A percentile compares a stretch with the other conserved stretches of the same genome.
These are phyloP conservation scores for Cybosia mesomella DNA, from an alignment of 2,888 invertebrate species.

Conservation along the genomic window DNA sequence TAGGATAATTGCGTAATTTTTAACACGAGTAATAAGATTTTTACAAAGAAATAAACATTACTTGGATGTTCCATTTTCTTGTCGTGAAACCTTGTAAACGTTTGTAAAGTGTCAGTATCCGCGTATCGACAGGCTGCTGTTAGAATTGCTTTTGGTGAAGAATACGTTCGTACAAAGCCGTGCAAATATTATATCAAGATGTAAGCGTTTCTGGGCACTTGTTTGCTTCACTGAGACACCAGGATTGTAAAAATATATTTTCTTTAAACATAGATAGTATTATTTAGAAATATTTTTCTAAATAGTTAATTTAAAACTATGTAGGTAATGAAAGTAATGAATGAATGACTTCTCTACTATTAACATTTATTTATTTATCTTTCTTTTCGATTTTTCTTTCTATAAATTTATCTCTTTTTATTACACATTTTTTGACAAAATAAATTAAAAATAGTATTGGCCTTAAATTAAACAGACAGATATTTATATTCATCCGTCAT, in stretches of 20 bases:
- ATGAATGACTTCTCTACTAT: too few species aligned
- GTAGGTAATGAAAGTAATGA: too few species aligned
- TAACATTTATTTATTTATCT: too few species aligned
- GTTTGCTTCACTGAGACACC: constrained; percentile 32
- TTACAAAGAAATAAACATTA: constrained; percentile 28
- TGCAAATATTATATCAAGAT: constrained; percentile 66
- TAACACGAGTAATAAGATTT: background rate
- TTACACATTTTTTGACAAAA: background rate
- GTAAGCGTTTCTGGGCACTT: constrained; percentile 58
- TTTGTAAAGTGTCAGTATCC: constrained; percentile 44
- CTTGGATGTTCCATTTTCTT: constrained; percentile 19
- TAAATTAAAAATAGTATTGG: too few species aligned
- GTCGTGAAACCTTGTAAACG: constrained; percentile 34
- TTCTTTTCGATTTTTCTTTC: too few species aligned
- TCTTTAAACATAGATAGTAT: constrained; percentile 20
- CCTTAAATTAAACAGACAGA: too few species aligned
- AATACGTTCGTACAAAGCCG: constrained; percentile 57
- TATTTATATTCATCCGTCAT: too few species aligned
- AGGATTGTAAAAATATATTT: constrained; percentile 55
- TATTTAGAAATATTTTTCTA: too few species aligned
- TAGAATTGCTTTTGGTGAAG: constrained; percentile 57
- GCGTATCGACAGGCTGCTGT: constrained; percentile 49
- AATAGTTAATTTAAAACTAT: too few species aligned
- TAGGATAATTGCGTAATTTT: background rate
- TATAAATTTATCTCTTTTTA: background rate